Evolutionary conservation across 2,797 vertebrate genomes (phyloP).

Genomic region (Cirrhinus mrigala): DNA sequence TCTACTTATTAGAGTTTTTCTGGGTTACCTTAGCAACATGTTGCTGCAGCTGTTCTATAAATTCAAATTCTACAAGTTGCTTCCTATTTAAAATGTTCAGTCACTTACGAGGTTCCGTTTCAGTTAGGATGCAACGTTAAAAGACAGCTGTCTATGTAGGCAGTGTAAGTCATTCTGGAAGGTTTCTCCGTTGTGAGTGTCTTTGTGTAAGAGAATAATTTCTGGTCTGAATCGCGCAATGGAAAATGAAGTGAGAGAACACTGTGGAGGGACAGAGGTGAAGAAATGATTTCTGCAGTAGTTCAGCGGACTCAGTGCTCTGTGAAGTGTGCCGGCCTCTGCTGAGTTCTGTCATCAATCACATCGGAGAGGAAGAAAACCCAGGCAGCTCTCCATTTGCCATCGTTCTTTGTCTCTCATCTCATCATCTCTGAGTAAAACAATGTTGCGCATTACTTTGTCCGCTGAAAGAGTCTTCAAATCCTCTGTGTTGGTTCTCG

Average conservation of each 20-base stretch:
- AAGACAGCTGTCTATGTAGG: neutral
- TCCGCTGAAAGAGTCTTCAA: conserved; percentile 26
- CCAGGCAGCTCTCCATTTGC: conserved; percentile 49
- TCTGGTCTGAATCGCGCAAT: neutral
- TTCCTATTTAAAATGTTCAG: neutral
- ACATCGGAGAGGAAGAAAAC: conserved; percentile 6
- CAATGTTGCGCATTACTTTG: conserved; percentile 34
- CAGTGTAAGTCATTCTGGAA: neutral
- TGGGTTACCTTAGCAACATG: neutral
- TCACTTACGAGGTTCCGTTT: neutral
- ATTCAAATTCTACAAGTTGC: neutral
- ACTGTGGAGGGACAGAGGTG: conserved; percentile 1
- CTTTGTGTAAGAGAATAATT: conserved; percentile 19
- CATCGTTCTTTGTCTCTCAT: conserved; percentile 18
- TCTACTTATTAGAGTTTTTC: neutral
- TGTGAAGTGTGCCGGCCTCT: conserved; percentile 50
- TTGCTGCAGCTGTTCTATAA: neutral
- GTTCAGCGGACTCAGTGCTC: conserved; percentile 20
- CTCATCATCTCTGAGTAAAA: conserved; percentile 25
- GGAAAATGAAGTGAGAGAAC: conserved; percentile 29
- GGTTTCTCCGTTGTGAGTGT: neutral
- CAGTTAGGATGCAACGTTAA: too few relatives aligned
- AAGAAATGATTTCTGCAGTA: conserved; percentile 39
- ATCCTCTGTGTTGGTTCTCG: neutral
- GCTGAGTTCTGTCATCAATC: conserved; percentile 55